Conservation (phyloP, 2,113 vertebrate species). For the Mixornis gularis region DNA sequence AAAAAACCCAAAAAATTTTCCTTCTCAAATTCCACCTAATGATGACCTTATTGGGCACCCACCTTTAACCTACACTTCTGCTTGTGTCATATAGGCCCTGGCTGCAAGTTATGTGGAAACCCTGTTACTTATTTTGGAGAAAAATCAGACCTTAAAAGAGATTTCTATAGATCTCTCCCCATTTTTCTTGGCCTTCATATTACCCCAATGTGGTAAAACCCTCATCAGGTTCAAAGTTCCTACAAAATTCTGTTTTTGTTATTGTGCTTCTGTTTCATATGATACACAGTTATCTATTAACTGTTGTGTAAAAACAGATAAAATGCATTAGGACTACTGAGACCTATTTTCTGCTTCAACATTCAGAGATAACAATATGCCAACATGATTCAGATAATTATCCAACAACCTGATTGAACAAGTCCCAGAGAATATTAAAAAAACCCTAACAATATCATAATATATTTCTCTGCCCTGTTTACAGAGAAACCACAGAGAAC, state of each 20-base stretch:
- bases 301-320: background rate
- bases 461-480: background rate
- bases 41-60: background rate
- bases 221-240: background rate
- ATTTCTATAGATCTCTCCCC: background rate
- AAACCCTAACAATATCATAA: background rate
- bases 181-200: background rate
- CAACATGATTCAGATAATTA: constrained; percentile 4
- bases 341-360: background rate
- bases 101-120: background rate
- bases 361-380: background rate
- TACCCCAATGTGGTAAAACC: background rate
- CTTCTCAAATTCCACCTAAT: background rate
- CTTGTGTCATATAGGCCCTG: background rate
- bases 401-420: background rate
- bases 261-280: background rate
- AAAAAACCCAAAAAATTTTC: background rate
- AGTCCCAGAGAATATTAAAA: background rate
- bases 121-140: background rate
- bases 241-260: background rate
- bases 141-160: background rate
- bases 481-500: background rate
- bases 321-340: background rate
- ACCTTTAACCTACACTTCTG: background rate
- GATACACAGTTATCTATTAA: background rate